These are phyloP conservation scores for Heliconius eleuchia DNA, from an alignment of 1,140 invertebrate species.

Conservation along the genomic window DNA sequence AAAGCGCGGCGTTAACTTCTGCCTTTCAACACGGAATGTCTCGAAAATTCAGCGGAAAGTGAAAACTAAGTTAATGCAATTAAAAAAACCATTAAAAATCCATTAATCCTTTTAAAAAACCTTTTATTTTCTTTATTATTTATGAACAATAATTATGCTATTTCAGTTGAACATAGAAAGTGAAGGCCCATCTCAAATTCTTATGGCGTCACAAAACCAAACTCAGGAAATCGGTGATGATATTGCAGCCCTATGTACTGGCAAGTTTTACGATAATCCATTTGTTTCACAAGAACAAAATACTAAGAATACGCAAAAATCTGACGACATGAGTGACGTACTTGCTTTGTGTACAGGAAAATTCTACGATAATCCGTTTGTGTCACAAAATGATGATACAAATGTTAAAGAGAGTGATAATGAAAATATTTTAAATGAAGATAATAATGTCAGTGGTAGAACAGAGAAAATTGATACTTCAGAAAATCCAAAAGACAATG, in stretches of 20 bases:
- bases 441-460: neutral
- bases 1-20: too few species aligned
- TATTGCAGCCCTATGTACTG: constrained; percentile 63
- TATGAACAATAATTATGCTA: neutral
- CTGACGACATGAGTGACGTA: constrained; percentile 45
- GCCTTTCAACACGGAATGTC: too few species aligned
- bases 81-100: too few species aligned
- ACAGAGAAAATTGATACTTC: constrained; percentile 38
- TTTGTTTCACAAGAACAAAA: constrained; percentile 55
- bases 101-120: too few species aligned
- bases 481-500: neutral
- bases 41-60: too few species aligned
- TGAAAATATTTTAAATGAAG: constrained; percentile 9
- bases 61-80: too few species aligned
- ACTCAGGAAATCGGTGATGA: constrained; percentile 67
- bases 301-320: constrained; percentile 6
- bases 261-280: constrained; percentile 71
- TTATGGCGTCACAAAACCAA: constrained; percentile 42
- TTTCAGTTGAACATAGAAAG: constrained; percentile 37
- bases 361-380: constrained; percentile 69
- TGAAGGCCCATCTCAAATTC: constrained; percentile 51
- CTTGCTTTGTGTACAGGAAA: constrained; percentile 67
- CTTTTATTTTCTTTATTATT: too few species aligned
- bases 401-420: constrained; percentile 19
- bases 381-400: constrained; percentile 46